phyloP scores from a whole-genome alignment of 2,888 invertebrate species.

The Caenorhabditis sulstoni region DNA sequence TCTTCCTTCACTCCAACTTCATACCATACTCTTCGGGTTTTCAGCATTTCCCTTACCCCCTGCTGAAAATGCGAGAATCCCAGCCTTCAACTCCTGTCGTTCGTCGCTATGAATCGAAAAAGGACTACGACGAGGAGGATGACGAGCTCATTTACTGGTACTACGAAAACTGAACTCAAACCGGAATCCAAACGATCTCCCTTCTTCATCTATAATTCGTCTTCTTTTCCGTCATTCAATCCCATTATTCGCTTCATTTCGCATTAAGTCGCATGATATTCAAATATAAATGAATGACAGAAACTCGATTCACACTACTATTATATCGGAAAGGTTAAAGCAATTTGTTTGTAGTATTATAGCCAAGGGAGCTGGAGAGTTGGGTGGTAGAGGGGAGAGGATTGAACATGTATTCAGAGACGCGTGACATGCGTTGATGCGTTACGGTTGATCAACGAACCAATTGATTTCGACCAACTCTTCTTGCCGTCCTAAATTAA shows the following conservation, averaged over 20 bases:
- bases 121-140: slow-evolving; percentile 51
- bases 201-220: not conserved
- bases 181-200: slow-evolving; percentile 3
- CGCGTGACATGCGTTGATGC: slow-evolving; percentile 55
- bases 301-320: no score
- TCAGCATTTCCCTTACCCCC: no score
- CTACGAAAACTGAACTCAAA: slow-evolving; percentile 47
- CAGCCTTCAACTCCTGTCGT: slow-evolving; percentile 19
- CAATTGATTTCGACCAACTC: slow-evolving; percentile 61
- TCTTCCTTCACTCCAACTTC: not conserved
- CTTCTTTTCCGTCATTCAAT: not conserved
- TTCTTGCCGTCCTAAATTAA: slow-evolving; percentile 44
- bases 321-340: no score
- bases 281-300: no score
- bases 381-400: not conserved
- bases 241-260: no score
- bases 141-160: slow-evolving; percentile 61
- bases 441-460: slow-evolving; percentile 53
- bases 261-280: no score
- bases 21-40: no score
- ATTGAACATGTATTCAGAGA: slow-evolving; percentile 26
- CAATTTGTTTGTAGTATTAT: slow-evolving; percentile 46
- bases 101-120: slow-evolving; percentile 52
- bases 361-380: not conserved
- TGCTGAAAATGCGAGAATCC: slow-evolving; percentile 48